Percentiles rank a stretch among this genome's conserved stretches.
Conservation (phyloP, 1,140 invertebrate species). For the Philotrypesis tridentata region DNA sequence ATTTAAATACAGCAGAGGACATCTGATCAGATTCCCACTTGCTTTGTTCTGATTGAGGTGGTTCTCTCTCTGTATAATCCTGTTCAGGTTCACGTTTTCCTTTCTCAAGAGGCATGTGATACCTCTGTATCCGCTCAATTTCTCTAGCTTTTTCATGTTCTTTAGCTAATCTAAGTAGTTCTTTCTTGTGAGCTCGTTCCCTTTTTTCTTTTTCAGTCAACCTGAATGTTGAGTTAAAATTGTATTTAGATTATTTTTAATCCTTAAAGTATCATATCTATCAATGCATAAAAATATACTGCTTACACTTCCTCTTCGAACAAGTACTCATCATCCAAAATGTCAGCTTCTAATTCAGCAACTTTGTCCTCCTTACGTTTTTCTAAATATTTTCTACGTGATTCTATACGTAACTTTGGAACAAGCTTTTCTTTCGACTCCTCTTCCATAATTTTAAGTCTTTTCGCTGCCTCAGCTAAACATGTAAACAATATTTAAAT, state of each 20-base stretch:
- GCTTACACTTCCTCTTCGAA: conserved; percentile 91
- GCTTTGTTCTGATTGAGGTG: conserved; percentile 93
- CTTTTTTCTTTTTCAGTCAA: conserved; percentile 90
- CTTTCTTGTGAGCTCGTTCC: conserved; percentile 93
- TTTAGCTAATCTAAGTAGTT: conserved; percentile 91
- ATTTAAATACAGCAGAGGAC: conserved; percentile 91
- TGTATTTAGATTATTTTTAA: conserved; percentile 34
- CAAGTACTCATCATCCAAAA: conserved; percentile 96
- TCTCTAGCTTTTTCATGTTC: conserved; percentile 96
- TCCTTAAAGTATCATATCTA: conserved; percentile 40
- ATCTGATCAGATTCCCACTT: conserved; percentile 99
- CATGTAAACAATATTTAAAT: conserved; percentile 8
- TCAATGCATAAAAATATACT: conserved; percentile 7
- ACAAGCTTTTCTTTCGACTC: conserved; percentile 90
- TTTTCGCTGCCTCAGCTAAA: conserved; percentile 87
- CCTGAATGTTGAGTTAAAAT: conserved; percentile 72
- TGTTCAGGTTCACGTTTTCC: conserved; percentile 74
- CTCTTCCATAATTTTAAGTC: conserved; percentile 87
- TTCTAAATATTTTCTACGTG: conserved; percentile 93
- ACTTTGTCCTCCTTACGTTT: conserved; percentile 98
- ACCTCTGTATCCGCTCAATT: conserved; percentile 92
- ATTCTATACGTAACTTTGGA: conserved; percentile 91
- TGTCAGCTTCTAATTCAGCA: conserved; percentile 94
- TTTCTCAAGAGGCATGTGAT: conserved; percentile 91
- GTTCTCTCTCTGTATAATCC: conserved; percentile 91